Percentiles rank a stretch among this genome's conserved stretches.
These are phyloP conservation scores for Papilio elwesi DNA, from an alignment of 2,888 invertebrate genomes.

Conservation along the genomic window DNA sequence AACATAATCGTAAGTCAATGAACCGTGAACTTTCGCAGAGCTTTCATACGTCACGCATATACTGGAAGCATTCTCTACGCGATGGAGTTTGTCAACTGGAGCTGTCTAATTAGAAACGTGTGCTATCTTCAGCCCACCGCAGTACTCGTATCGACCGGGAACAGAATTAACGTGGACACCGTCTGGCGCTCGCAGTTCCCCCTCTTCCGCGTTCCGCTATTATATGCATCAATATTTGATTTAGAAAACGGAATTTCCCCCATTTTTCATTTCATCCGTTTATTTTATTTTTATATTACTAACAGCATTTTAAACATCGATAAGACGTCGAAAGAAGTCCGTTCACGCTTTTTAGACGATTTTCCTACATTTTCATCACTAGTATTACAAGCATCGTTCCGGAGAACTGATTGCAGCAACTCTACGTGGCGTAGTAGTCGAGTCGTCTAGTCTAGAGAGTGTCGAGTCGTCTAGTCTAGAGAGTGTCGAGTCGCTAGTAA, in stretches of 20 bases:
- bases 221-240: constrained; percentile 12
- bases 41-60: constrained; percentile 4
- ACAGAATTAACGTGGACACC: constrained; percentile 29
- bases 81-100: constrained; percentile 34
- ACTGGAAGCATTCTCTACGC: constrained; percentile 11
- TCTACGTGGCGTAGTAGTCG: no score
- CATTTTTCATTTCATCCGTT: neutral
- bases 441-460: no score
- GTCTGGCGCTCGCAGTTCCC: constrained; percentile 14
- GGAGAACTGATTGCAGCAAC: no score
- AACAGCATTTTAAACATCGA: no score
- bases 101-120: constrained; percentile 40
- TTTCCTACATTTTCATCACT: no score
- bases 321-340: no score
- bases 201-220: constrained; percentile 31
- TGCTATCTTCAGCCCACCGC: constrained; percentile 36
- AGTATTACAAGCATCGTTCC: no score
- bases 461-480: no score
- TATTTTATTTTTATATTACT: no score
- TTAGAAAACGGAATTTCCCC: constrained; percentile 5
- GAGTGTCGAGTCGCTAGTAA: no score
- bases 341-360: no score
- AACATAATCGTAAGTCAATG: constrained; percentile 10
- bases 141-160: constrained; percentile 18
- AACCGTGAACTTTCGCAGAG: constrained; percentile 7